Evolutionary conservation across 2,113 vertebrate species (phyloP), one percentile per base, ranked within the genome.

Genomic region (Egretta garzetta): DNA sequence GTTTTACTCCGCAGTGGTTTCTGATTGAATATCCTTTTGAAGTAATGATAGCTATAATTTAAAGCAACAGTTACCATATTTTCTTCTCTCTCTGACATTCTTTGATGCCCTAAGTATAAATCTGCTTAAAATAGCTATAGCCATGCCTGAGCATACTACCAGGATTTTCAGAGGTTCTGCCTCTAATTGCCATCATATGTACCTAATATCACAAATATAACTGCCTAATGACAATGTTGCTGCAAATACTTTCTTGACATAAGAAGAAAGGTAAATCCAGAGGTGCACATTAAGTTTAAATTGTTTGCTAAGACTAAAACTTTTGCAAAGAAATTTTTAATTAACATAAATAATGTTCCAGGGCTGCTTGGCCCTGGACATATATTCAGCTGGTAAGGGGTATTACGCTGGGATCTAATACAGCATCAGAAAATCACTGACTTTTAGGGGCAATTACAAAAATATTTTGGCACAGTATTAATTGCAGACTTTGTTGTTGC

Each of bases 1-100:
- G 96, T 97, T 97, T 96, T 97, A 96, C 95, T 98, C 94, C 97
- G 97, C 96, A 91, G 97, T 98, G 97, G 96, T 96, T 98, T 98
- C 96, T 98, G 98, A 98, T 98, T 98, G 97, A 98, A 97, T 98
- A 96, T 95, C 98, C 98, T 98, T 98, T 98, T 98, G 98, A 98
- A 98, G 98, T 98, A 98, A 98, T 97, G 98, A 98, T 98, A 98
- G 98, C 98, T 98, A 97, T 98, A 98, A 98, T 98, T 98, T 98
- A 98, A 98, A 98, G 98, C 97, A 98, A 98, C 98, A 98, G 98
- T 98, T 98, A 98, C 98, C 98, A 98, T 98, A 98, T 98, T 98
- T 98, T 98, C 97, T 94, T 98, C 97, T 97, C 94, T 97, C 97
- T 90, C 84, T 98, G 97, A 96, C 95, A 76, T 96, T 97, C 98